Evolutionary conservation across 2,797 vertebrate species (phyloP).

Genomic region (Neopelma chrysocephalum): DNA sequence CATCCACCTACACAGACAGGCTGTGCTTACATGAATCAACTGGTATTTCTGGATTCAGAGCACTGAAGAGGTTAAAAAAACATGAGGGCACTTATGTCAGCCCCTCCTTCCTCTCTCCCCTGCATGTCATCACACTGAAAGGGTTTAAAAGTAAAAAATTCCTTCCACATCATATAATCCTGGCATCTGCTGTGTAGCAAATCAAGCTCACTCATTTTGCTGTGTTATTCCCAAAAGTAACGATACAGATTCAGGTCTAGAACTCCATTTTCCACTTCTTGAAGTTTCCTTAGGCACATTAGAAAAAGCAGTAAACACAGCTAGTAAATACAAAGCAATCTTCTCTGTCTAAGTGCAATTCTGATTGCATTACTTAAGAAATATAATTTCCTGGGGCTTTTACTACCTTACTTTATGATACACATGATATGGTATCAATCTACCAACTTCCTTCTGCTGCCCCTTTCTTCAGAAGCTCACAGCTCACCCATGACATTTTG

Average conservation of each 20-base stretch:
- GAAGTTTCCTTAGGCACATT: constrained; percentile 46
- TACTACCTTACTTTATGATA: constrained; percentile 46
- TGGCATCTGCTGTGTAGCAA: constrained; percentile 66
- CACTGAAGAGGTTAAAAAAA: constrained; percentile 57
- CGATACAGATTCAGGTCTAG: constrained; percentile 31
- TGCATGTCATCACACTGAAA: constrained; percentile 54
- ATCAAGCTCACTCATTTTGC: constrained; percentile 60
- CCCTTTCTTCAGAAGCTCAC: background rate
- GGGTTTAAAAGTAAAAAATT: constrained; percentile 70
- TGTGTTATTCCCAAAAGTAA: constrained; percentile 72
- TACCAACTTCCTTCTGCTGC: background rate
- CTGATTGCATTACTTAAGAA: constrained; percentile 52
- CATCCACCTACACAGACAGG: background rate
- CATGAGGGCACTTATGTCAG: background rate
- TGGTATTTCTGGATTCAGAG: background rate
- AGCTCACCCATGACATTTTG: background rate
- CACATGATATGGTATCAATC: background rate
- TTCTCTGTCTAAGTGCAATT: constrained; percentile 54
- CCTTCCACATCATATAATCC: constrained; percentile 66
- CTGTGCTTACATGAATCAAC: background rate
- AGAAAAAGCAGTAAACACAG: constrained; percentile 32
- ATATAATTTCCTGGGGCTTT: constrained; percentile 54
- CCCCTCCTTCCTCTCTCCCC: constrained; percentile 16
- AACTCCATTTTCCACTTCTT: constrained; percentile 59
- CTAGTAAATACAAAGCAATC: constrained; percentile 56